Percentiles rank a stretch among this genome's conserved stretches.
Evolutionary conservation across 1,140 invertebrate species (phyloP).

Genomic region (Pemphigus obesinymphae): DNA sequence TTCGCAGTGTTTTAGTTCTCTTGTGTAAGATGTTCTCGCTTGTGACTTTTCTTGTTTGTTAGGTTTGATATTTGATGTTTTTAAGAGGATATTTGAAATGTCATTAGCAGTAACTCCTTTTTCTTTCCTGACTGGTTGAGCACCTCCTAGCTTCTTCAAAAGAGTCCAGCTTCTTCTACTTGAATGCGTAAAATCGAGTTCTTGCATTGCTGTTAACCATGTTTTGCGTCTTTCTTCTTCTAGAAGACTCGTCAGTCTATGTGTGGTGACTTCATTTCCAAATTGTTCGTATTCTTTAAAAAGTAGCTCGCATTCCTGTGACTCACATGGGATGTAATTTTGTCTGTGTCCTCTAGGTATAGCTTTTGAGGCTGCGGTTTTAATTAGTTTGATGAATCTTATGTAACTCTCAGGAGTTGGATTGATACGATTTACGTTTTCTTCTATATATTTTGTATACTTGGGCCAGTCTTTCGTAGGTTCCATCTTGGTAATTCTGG

Average conservation of each 20-base stretch:
- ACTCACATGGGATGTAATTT: neutral
- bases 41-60: too few relatives aligned
- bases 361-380: too few relatives aligned
- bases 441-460: neutral
- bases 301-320: neutral
- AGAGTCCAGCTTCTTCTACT: conserved; percentile 8
- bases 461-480: too few relatives aligned
- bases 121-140: neutral
- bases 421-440: neutral
- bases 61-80: too few relatives aligned
- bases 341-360: neutral
- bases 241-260: neutral
- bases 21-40: too few relatives aligned
- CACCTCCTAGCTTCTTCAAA: neutral
- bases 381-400: too few relatives aligned
- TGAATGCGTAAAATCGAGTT: neutral
- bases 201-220: conserved; percentile 2
- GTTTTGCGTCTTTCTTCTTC: conserved; percentile 6
- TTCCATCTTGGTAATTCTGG: too few relatives aligned
- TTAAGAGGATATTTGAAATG: neutral
- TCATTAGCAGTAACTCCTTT: neutral
- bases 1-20: too few relatives aligned
- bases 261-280: neutral
- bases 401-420: neutral
- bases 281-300: neutral